Evolutionary conservation across 64 coral and sea anemone genomes (phyloP).

Genomic region (Actinia equina): DNA sequence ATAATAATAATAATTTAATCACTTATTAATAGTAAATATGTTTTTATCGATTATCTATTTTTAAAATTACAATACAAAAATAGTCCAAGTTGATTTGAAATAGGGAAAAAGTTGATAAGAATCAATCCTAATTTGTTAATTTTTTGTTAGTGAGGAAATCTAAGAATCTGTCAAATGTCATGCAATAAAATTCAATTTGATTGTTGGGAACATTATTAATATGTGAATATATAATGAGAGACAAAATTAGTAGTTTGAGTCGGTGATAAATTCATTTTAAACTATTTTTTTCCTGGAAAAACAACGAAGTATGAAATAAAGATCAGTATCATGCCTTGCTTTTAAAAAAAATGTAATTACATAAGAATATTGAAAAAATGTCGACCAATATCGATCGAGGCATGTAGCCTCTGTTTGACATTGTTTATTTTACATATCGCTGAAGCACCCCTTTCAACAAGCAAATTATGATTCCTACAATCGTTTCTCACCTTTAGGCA

Average conservation of each 20-base stretch:
- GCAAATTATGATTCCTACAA: neutral
- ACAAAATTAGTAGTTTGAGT: too few species aligned
- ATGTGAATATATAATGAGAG: too few species aligned
- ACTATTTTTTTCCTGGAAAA: neutral
- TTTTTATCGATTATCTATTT: neutral
- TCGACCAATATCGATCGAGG: neutral
- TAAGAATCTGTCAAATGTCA: neutral
- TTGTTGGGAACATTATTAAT: too few species aligned
- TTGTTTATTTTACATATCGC: constrained; percentile 5
- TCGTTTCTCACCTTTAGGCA: constrained; percentile 27
- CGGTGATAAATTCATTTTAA: too few species aligned
- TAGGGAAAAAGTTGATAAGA: neutral
- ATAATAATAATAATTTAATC: too few species aligned
- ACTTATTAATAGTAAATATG: neutral
- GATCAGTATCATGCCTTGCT: neutral
- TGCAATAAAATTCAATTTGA: too few species aligned
- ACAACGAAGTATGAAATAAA: neutral
- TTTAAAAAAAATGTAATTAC: neutral
- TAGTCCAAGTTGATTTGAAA: neutral
- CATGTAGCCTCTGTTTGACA: neutral
- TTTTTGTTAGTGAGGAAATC: neutral
- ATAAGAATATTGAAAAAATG: neutral
- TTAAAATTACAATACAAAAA: neutral
- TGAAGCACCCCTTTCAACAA: constrained; percentile 8
- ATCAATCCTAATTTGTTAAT: neutral